Conservation (phyloP, 2,113 vertebrate species). For the Chionomys nivalis region DNA sequence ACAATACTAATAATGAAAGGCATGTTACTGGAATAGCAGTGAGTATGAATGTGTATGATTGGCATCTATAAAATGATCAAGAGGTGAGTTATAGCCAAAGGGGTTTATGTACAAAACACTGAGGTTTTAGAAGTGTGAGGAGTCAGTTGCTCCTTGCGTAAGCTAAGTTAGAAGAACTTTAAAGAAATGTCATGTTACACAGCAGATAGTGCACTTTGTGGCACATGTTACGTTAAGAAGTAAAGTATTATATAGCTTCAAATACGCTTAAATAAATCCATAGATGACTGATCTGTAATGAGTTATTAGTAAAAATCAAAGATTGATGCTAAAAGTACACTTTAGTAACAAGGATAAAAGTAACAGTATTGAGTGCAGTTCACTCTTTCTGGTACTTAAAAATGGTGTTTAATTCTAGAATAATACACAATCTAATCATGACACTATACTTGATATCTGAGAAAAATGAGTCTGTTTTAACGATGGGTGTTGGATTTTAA, state of each 20-base stretch:
- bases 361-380: neutral
- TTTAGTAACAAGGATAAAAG: neutral
- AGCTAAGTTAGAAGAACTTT: constrained; percentile 58
- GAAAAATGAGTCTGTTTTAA: neutral
- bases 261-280: constrained; percentile 66
- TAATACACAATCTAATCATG: neutral
- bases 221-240: constrained; percentile 60
- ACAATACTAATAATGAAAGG: neutral
- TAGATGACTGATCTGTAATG: constrained; percentile 59
- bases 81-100: constrained; percentile 7
- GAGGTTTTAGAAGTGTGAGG: neutral
- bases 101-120: neutral
- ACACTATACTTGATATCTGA: neutral
- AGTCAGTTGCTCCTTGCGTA: neutral
- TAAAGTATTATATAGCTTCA: constrained; percentile 49
- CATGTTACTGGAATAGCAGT: neutral
- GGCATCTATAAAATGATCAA: neutral
- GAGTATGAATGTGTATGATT: neutral
- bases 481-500: neutral
- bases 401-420: constrained; percentile 12
- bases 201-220: constrained; percentile 57
- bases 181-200: constrained; percentile 47
- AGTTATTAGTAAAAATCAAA: constrained; percentile 62
- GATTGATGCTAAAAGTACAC: neutral
- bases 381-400: neutral